A percentile compares a stretch with the other conserved stretches of the same genome.
phyloP scores from a whole-genome alignment of 2,888 invertebrate genomes.

The Diadromus collaris region DNA sequence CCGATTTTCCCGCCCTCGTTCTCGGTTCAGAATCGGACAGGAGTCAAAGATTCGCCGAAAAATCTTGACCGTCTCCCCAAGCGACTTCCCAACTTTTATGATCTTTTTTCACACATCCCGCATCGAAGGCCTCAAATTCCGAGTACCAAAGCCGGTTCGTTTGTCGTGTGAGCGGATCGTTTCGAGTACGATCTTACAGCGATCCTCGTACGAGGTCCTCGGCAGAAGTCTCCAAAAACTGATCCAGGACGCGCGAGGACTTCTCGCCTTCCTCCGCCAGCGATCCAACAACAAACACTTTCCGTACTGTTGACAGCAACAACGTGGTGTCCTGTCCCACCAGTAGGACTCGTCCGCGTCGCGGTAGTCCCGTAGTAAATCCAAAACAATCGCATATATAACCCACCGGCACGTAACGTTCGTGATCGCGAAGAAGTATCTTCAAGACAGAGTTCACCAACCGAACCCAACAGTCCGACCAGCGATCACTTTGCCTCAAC shows the following conservation, averaged over 20 bases:
- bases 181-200: slow-evolving; percentile 24
- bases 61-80: neutral
- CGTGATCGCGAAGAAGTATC: slow-evolving; percentile 16
- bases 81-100: neutral
- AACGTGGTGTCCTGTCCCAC: slow-evolving; percentile 5
- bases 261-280: neutral
- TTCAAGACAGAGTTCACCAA: slow-evolving; percentile 9
- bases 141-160: slow-evolving; percentile 3
- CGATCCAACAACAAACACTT: slow-evolving; percentile 12
- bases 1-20: slow-evolving; percentile 21
- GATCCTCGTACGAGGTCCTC: neutral
- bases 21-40: neutral
- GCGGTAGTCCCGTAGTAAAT: slow-evolving; percentile 39
- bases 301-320: slow-evolving; percentile 18
- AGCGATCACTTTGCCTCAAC: slow-evolving; percentile 36
- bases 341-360: slow-evolving; percentile 7
- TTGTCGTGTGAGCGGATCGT: neutral
- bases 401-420: slow-evolving; percentile 30
- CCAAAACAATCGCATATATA: slow-evolving; percentile 34
- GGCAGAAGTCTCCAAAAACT: slow-evolving; percentile 2
- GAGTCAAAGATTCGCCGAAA: slow-evolving; percentile 1
- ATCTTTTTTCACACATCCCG: neutral
- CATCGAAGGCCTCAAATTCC: neutral
- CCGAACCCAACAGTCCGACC: slow-evolving; percentile 8
- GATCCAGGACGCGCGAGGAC: neutral